Percentiles rank a stretch among this genome's conserved stretches.
These are phyloP conservation scores for Sarcophaga variegata DNA, from an alignment of 2,888 invertebrate species.

Conservation along the genomic window DNA sequence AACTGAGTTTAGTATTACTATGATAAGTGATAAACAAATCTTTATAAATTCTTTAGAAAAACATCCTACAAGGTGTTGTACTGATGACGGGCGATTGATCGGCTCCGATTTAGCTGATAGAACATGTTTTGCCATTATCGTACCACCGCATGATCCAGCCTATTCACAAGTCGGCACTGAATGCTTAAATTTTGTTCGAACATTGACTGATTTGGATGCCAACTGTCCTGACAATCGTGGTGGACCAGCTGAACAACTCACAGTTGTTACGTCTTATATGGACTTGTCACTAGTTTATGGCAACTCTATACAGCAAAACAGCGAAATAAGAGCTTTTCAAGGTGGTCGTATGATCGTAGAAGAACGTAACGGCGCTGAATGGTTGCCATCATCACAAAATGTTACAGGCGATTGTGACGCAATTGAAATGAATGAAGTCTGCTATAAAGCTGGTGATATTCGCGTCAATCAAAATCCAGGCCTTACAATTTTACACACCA, in stretches of 20 bases:
- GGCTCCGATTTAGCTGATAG: slow-evolving; percentile 80
- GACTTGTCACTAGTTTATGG: slow-evolving; percentile 93
- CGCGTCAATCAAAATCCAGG: slow-evolving; percentile 83
- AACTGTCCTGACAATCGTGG: slow-evolving; percentile 83
- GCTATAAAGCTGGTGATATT: slow-evolving; percentile 87
- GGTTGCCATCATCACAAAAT: slow-evolving; percentile 88
- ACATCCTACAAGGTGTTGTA: slow-evolving; percentile 85
- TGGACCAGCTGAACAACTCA: slow-evolving; percentile 86
- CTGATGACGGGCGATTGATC: slow-evolving; percentile 83
- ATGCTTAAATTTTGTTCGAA: slow-evolving; percentile 87
- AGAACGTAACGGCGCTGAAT: slow-evolving; percentile 86
- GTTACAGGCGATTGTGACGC: slow-evolving; percentile 87
- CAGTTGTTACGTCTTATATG: slow-evolving; percentile 82
- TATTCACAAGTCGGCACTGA: slow-evolving; percentile 83
- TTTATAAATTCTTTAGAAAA: slow-evolving; percentile 80
- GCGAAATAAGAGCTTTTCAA: slow-evolving; percentile 85
- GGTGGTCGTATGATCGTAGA: slow-evolving; percentile 87
- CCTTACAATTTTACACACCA: slow-evolving; percentile 82
- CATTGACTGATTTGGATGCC: slow-evolving; percentile 85
- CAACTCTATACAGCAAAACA: slow-evolving; percentile 86
- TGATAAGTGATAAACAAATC: background rate
- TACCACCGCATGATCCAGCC: slow-evolving; percentile 85
- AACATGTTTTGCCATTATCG: slow-evolving; percentile 83
- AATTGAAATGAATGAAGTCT: slow-evolving; percentile 86
- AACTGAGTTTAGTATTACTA: too few relatives aligned